phyloP scores from a whole-genome alignment of 1,140 invertebrate genomes.

The Drosophila sp. region DNA sequence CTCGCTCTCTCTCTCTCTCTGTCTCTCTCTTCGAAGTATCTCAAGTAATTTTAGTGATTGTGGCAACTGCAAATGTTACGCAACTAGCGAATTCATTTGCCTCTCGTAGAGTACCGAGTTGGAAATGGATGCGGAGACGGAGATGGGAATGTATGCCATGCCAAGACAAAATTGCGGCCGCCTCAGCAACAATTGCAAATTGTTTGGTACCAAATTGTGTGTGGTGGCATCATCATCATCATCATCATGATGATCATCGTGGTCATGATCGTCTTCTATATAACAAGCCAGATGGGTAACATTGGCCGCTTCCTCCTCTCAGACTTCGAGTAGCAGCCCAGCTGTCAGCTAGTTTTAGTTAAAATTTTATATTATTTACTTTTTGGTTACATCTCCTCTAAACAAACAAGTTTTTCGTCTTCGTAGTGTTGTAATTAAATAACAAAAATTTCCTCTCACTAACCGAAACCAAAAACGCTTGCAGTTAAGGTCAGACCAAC shows the following conservation, averaged over 20 bases:
- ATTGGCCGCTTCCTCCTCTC: slow-evolving; percentile 3
- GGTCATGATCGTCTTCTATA: slow-evolving; percentile 21
- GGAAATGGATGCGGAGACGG: slow-evolving; percentile 22
- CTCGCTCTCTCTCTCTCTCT: background rate
- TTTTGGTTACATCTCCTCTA: slow-evolving; percentile 19
- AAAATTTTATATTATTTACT: slow-evolving; percentile 11
- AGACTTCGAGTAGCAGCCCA: background rate
- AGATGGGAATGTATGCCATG: slow-evolving; percentile 55
- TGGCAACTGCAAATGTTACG: slow-evolving; percentile 46
- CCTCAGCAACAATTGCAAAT: slow-evolving; percentile 73
- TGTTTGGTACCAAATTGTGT: slow-evolving; percentile 69
- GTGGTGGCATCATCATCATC: slow-evolving; percentile 36
- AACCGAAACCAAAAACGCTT: background rate
- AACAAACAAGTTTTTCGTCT: slow-evolving; percentile 10
- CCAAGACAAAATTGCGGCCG: slow-evolving; percentile 64
- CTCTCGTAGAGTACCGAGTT: background rate
- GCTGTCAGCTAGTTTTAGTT: background rate
- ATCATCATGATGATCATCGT: slow-evolving; percentile 1
- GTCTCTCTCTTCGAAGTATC: slow-evolving; percentile 29
- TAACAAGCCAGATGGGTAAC: slow-evolving; percentile 33
- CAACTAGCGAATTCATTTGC: slow-evolving; percentile 53
- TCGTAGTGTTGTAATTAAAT: slow-evolving; percentile 12
- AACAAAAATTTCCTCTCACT: slow-evolving; percentile 6
- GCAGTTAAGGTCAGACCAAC: slow-evolving; percentile 5
- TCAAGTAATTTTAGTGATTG: slow-evolving; percentile 33